These are phyloP conservation scores for Enteromius afrohamiltoni DNA, from an alignment of 2,797 vertebrate genomes.

Conservation along the genomic window DNA sequence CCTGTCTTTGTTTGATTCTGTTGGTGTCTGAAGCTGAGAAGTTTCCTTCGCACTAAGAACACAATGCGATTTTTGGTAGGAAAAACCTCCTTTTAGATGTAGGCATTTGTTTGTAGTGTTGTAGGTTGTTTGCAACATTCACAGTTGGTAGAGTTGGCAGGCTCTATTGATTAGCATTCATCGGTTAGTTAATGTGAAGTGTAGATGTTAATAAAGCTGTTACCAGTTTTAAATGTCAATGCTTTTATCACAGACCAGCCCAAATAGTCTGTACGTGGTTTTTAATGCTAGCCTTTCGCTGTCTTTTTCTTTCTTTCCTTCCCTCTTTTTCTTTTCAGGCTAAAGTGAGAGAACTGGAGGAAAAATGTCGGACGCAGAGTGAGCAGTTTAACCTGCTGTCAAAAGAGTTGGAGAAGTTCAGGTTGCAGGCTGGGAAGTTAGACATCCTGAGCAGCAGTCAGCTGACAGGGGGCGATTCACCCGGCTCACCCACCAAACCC, in stretches of 20 bases:
- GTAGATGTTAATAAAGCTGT: constrained; percentile 25
- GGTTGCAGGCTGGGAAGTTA: constrained; percentile 89
- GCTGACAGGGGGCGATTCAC: constrained; percentile 75
- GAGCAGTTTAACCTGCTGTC: constrained; percentile 98
- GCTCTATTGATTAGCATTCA: constrained; percentile 30
- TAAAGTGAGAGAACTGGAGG: constrained; percentile 97
- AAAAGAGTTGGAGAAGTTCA: constrained; percentile 91
- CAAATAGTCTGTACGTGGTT: not conserved
- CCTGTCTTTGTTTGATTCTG: constrained; percentile 64
- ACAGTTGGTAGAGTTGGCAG: constrained; percentile 39
- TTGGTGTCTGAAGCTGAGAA: constrained; percentile 63
- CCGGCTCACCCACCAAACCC: constrained; percentile 83
- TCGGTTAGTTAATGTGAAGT: constrained; percentile 37
- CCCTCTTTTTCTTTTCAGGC: constrained; percentile 75
- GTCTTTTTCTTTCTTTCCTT: constrained; percentile 2
- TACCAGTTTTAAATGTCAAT: constrained; percentile 24
- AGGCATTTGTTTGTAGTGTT: constrained; percentile 32
- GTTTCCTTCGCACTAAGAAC: constrained; percentile 60
- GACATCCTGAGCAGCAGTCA: constrained; percentile 83
- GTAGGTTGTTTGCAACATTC: constrained; percentile 36
- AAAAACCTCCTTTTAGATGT: constrained; percentile 48
- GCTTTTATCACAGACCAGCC: constrained; percentile 24
- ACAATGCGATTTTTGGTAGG: constrained; percentile 63
- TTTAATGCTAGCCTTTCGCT: constrained; percentile 15
- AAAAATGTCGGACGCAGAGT: constrained; percentile 94